These are phyloP conservation scores for Crematogaster levior DNA, from an alignment of 2,888 invertebrate species.

Conservation along the genomic window DNA sequence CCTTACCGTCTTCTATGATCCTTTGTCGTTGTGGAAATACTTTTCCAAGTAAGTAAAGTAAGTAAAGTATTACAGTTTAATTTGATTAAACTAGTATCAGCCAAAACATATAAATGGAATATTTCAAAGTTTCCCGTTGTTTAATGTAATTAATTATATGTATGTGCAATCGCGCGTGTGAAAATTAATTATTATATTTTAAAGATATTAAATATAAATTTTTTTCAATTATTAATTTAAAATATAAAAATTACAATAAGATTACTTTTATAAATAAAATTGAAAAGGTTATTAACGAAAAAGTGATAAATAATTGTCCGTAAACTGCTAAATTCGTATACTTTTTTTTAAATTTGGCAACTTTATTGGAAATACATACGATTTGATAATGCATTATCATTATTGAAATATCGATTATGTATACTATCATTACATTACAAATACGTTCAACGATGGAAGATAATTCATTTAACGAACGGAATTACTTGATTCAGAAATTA, in stretches of 20 bases:
- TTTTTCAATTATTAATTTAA: neutral
- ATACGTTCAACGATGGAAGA: constrained; percentile 24
- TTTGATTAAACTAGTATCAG: neutral
- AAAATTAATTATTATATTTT: neutral
- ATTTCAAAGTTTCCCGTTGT: neutral
- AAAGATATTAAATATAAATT: neutral
- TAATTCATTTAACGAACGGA: constrained; percentile 36
- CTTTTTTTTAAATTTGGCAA: neutral
- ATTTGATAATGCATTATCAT: constrained; percentile 36
- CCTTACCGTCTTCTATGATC: constrained; percentile 31
- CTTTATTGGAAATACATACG: neutral
- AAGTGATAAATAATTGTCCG: neutral
- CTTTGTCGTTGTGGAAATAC: constrained; percentile 23
- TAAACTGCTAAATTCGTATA: neutral
- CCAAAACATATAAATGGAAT: neutral
- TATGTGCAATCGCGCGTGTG: neutral
- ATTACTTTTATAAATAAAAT: neutral
- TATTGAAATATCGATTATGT: constrained; percentile 37
- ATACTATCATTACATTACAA: constrained; percentile 20
- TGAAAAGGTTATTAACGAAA: neutral
- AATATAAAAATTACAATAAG: neutral
- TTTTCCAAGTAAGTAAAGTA: too few relatives aligned
- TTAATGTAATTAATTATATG: neutral
- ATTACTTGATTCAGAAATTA: constrained; percentile 40
- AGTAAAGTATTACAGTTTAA: constrained; percentile 14